Conservation (phyloP, 2,888 invertebrate species). For the Amorpha juglandis region DNA sequence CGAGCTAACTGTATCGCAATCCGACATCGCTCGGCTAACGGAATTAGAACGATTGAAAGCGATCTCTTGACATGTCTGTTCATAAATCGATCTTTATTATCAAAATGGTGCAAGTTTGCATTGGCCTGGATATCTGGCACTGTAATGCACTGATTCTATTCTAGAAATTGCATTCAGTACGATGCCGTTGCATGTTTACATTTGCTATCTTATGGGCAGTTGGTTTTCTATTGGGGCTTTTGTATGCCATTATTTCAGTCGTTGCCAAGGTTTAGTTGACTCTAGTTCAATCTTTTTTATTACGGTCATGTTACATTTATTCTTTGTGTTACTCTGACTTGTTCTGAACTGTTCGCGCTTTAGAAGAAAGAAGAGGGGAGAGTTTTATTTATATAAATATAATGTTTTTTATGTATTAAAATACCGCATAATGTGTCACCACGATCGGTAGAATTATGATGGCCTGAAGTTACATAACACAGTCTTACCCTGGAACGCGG, state of each 20-base stretch:
- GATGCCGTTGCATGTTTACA: background rate
- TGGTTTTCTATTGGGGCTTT: background rate
- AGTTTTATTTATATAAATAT: no score
- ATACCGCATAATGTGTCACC: no score
- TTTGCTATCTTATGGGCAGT: background rate
- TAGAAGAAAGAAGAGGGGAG: no score
- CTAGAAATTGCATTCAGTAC: background rate
- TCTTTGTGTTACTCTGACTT: no score
- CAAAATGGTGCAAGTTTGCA: constrained; percentile 9
- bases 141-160: constrained; percentile 10
- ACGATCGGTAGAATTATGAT: no score
- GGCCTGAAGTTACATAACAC: no score
- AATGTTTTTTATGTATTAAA: no score
- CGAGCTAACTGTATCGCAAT: constrained; percentile 36
- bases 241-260: background rate
- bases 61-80: background rate
- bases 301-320: no score
- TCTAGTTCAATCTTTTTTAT: no score
- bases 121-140: constrained; percentile 2
- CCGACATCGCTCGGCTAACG: constrained; percentile 19
- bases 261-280: background rate
- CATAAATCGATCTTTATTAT: constrained; percentile 22
- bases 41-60: constrained; percentile 17
- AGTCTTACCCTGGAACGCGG: no score
- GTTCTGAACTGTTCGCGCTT: no score